Evolutionary conservation across 2,888 invertebrate genomes (phyloP).

Genomic region (Seira ritae): DNA sequence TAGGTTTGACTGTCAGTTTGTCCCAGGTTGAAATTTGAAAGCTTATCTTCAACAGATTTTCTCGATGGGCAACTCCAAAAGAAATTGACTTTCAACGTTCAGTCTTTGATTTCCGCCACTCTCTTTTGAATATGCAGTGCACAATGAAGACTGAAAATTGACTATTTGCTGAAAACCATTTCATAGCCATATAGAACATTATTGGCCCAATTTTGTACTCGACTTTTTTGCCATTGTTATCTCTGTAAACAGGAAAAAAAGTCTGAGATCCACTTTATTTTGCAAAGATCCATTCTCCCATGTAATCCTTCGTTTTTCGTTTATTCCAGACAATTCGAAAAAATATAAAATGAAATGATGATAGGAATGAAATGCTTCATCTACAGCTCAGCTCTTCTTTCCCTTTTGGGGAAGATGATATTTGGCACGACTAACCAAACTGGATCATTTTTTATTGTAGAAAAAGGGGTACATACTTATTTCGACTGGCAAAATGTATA

Average conservation of each 20-base stretch:
- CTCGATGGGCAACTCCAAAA: too few species aligned
- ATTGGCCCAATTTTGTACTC: conserved; percentile 3
- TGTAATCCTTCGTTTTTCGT: not conserved
- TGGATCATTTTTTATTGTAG: not conserved
- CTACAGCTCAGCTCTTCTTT: not conserved
- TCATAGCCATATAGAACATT: too few species aligned
- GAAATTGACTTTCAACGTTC: too few species aligned
- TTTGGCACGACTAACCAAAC: not conserved
- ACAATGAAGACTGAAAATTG: too few species aligned
- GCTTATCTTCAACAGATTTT: too few species aligned
- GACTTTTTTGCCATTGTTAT: not conserved
- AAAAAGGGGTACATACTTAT: not conserved
- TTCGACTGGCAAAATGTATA: too few species aligned
- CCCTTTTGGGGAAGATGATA: not conserved
- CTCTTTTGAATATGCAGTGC: too few species aligned
- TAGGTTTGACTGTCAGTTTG: too few species aligned
- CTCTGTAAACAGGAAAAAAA: not conserved
- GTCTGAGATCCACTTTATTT: not conserved
- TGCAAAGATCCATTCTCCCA: not conserved
- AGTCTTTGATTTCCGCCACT: too few species aligned
- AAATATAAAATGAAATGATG: not conserved
- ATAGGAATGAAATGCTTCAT: not conserved
- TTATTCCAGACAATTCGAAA: not conserved
- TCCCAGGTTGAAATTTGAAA: too few species aligned
- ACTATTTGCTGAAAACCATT: too few species aligned